Percentiles rank a stretch among this genome's conserved stretches.
Conservation (phyloP, 37 sponge, comb jelly and placozoan species). For the Chondrosia reniformis region DNA sequence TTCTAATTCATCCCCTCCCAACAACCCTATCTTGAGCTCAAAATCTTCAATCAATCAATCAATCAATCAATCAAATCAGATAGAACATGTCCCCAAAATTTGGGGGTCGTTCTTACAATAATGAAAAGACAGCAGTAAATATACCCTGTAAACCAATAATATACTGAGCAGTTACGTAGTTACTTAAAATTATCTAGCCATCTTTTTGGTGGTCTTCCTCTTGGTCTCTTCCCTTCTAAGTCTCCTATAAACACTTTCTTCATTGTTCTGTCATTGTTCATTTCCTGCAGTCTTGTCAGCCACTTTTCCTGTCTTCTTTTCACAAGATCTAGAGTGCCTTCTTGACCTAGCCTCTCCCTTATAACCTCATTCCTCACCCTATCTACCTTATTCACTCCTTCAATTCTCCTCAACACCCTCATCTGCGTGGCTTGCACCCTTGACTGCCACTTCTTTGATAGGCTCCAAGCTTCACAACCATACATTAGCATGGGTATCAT, state of each 20-base stretch:
- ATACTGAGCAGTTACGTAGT: too few species aligned
- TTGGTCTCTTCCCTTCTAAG: conserved; percentile 16
- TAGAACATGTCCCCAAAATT: too few species aligned
- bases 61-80: too few species aligned
- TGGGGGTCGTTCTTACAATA: too few species aligned
- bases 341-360: background rate
- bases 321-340: background rate
- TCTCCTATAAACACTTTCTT: background rate
- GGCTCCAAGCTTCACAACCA: conserved; percentile 13
- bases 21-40: too few species aligned
- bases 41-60: too few species aligned
- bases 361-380: background rate
- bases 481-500: conserved; percentile 12
- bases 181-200: conserved; percentile 2
- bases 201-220: background rate
- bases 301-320: conserved; percentile 5
- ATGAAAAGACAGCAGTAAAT: too few species aligned
- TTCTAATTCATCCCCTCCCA: too few species aligned
- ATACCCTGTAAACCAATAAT: too few species aligned
- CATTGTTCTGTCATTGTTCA: background rate
- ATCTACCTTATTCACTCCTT: background rate
- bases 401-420: background rate
- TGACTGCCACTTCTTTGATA: background rate
- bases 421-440: conserved; percentile 17
- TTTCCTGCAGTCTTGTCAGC: background rate